Base-by-base conservation (phyloP, 2,113 vertebrate genomes). In the Spheniscus mendiculus region DNA sequence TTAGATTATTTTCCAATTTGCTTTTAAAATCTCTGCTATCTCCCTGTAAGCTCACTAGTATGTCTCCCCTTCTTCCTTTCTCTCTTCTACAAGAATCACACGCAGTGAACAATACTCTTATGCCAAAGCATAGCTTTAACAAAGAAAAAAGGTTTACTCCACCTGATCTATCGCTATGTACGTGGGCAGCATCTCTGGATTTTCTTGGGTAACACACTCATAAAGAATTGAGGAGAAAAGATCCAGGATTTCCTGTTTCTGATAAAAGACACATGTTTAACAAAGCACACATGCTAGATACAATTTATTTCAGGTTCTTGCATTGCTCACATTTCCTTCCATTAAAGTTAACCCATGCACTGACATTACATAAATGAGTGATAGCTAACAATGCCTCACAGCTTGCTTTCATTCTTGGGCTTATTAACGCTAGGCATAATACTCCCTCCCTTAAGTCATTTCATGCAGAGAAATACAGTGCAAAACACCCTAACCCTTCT, bases 91-190 rank as follows among this genome's bases (percentile, higher is more conserved):
- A 50, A 53, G 67, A 87, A 5, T 19, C 44, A 21, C 30, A 15
- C 0, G 4, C 27, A 53, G 49, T 2, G 10, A 29, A 29, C 17
- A 12, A 38, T 6, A 15, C 7, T 20, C 10, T 5, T 5, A 58
- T 2, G 27, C 9, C 32, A 30, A 58, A 65, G 9, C 2, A 2
- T 2, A 5, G 44, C 10, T 72, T 36, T 21, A 29, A 63, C 47
- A 9, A 5, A 42, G 3, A 69, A 23, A 7, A 4, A n/a, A 61
- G 1, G 6, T 21, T 42, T 77, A 56, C 91, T 40, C 78, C 98
- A 99, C 99, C 99, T 99, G 99, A 90, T 99, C 99, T 27, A 99
- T 99, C 5, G 99, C 99, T 10, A 99, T 99, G 93, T 99, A 99
- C 0, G 99, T 99, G 78, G 99, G 99, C 93, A 99, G 97, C 99